phyloP scores from a whole-genome alignment of 2,888 invertebrate genomes.

The Noctua pronuba region DNA sequence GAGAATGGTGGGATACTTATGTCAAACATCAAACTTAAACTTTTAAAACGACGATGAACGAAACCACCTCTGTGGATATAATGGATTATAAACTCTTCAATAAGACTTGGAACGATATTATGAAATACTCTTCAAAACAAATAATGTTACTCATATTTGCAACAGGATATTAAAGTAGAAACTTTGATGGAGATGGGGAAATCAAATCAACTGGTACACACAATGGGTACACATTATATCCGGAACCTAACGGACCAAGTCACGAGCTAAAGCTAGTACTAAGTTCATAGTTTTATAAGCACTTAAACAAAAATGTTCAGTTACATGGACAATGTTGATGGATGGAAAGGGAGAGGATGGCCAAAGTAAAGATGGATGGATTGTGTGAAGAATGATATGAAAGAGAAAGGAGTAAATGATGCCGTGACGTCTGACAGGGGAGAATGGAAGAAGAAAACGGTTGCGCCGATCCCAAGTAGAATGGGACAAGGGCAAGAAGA shows the following conservation, averaged over 20 bases:
- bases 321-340: neutral
- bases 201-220: slow-evolving; percentile 39
- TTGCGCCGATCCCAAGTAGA: too few relatives aligned
- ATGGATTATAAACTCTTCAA: neutral
- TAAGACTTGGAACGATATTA: neutral
- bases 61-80: neutral
- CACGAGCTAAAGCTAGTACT: neutral
- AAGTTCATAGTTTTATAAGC: neutral
- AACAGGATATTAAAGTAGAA: slow-evolving; percentile 40
- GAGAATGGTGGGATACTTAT: too few relatives aligned
- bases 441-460: too few relatives aligned
- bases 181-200: slow-evolving; percentile 3
- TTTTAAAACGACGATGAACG: neutral
- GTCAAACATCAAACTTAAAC: neutral
- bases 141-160: slow-evolving; percentile 32
- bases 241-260: slow-evolving; percentile 12
- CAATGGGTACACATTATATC: slow-evolving; percentile 4
- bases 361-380: too few relatives aligned
- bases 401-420: too few relatives aligned
- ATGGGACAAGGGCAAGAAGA: too few relatives aligned
- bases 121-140: slow-evolving; percentile 19
- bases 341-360: too few relatives aligned
- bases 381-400: too few relatives aligned
- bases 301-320: neutral
- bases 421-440: too few relatives aligned